Evolutionary conservation across 1,140 invertebrate genomes (phyloP), one percentile per base, ranked within the genome.

Genomic region (Drosophila melanica): DNA sequence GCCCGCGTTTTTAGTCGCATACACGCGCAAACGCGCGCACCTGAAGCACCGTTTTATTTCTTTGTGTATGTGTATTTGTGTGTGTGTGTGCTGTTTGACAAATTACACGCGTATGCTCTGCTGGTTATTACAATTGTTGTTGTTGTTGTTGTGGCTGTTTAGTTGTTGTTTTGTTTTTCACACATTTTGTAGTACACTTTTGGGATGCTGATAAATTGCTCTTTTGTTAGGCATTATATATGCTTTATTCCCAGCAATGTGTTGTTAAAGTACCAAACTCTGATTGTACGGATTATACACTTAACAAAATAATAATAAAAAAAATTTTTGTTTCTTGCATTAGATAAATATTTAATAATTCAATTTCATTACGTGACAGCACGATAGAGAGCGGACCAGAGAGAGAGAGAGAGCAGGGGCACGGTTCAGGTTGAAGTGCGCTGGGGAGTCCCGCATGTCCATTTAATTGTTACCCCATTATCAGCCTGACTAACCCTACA

Each of bases 161-260:
- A 44, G 23, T 50, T 45, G 47, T 71, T 57, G 45, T 27, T 27
- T 73, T 73, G 72, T 53, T 73, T 65, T 82, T 70, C 68, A 77
- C 68, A 70, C 72, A 79, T 82, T 81, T 65, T 44, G 58, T 66
- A 87, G 63, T 66, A 69, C 76, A 84, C 82, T 89, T 87, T 58
- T 75, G 82, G 82, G 82, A 89, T 89, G 84, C 84, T 87, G 84
- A 89, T 72, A 89, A 89, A 87, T 87, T 79, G 82, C 66, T 78
- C 84, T 73, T 87, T 73, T 81, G 82, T 76, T 79, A 73, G 67
- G 78, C 79, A 82, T 89, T 77, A 79, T 68, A 76, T 60, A 65
- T 58, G n/a, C n/a, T n/a, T n/a, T n/a, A n/a, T n/a, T n/a, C n/a
- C n/a, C n/a, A n/a, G n/a, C n/a, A n/a, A n/a, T n/a, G n/a, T n/a